phyloP scores from a whole-genome alignment of 2,797 vertebrate species.

The Bovichtus variegatus region DNA sequence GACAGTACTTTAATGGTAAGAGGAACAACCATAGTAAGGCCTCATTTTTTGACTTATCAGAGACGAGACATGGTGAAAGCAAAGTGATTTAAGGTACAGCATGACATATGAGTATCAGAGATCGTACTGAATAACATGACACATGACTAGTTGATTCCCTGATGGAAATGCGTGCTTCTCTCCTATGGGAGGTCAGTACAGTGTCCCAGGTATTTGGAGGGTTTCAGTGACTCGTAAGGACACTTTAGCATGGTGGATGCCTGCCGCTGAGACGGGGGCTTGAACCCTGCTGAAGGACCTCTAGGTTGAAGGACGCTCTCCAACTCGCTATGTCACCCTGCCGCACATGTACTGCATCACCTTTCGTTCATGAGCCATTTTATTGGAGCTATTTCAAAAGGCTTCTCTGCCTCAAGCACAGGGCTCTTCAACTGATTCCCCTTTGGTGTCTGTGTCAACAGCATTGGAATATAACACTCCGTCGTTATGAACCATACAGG shows the following conservation, averaged over 20 bases:
- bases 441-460: constrained; percentile 18
- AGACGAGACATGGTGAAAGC: not conserved
- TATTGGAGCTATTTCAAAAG: constrained; percentile 22
- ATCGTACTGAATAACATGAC: not conserved
- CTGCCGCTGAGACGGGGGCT: constrained; percentile 34
- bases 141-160: constrained; percentile 13
- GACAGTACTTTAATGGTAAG: constrained; percentile 86
- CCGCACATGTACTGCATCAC: constrained; percentile 10
- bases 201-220: constrained; percentile 14
- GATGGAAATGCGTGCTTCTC: constrained; percentile 21
- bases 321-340: constrained; percentile 19
- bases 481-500: constrained; percentile 5
- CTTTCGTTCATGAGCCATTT: constrained; percentile 37
- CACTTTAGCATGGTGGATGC: constrained; percentile 19
- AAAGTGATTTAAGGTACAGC: not conserved
- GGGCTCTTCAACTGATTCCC: constrained; percentile 21
- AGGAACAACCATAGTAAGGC: not conserved
- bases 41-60: not conserved
- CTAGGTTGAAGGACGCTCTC: constrained; percentile 29
- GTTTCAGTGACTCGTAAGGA: constrained; percentile 27
- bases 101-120: not conserved
- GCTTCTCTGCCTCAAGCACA: constrained; percentile 23
- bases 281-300: constrained; percentile 37
- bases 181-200: constrained; percentile 3
- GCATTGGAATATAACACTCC: not conserved